These are phyloP conservation scores for Polypedilum vanderplanki DNA, from an alignment of 1,140 invertebrate species.

Conservation along the genomic window DNA sequence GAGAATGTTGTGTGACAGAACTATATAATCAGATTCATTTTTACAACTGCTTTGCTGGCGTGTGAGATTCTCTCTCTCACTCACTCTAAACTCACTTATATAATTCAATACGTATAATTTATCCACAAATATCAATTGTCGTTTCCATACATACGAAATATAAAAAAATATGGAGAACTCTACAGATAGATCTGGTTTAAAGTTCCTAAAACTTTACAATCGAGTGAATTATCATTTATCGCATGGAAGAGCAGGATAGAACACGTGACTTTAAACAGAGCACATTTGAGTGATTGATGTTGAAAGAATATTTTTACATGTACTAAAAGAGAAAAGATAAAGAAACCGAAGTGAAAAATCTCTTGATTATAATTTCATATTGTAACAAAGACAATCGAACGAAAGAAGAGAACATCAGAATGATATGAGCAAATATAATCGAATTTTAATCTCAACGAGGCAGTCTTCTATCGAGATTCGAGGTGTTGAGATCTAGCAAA, in stretches of 20 bases:
- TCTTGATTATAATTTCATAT: conserved; percentile 12
- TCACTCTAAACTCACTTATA: too few relatives aligned
- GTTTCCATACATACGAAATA: too few relatives aligned
- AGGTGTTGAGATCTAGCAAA: background rate
- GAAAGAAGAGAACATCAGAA: background rate
- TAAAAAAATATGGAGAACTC: too few relatives aligned
- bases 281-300: background rate
- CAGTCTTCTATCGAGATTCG: conserved; percentile 4
- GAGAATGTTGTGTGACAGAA: too few relatives aligned
- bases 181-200: too few relatives aligned
- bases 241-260: background rate
- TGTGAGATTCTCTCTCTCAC: too few relatives aligned
- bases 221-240: background rate
- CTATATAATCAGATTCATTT: too few relatives aligned
- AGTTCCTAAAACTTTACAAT: too few relatives aligned
- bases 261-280: background rate
- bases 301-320: background rate
- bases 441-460: background rate
- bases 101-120: too few relatives aligned
- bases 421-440: background rate
- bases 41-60: too few relatives aligned
- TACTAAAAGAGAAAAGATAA: background rate
- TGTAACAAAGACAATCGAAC: background rate
- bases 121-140: too few relatives aligned
- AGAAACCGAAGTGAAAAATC: background rate